Conservation (phyloP, 2,797 vertebrate genomes). For the Threskiornis aethiopicus region DNA sequence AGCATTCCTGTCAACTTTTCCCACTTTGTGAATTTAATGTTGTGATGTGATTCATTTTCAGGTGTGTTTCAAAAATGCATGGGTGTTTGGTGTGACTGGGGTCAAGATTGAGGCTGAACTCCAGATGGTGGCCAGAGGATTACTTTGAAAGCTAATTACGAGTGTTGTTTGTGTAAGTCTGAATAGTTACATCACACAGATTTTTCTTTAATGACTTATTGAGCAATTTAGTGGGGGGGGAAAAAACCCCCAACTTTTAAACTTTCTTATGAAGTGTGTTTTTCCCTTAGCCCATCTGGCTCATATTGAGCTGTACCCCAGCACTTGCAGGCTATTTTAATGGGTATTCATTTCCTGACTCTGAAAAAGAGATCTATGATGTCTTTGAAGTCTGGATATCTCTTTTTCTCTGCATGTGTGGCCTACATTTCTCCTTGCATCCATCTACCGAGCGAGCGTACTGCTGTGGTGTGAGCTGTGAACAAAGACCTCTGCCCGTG, state of each 20-base stretch:
- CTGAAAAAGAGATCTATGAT: neutral
- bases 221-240: neutral
- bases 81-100: neutral
- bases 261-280: neutral
- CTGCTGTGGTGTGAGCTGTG: neutral
- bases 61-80: neutral
- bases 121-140: slow-evolving; percentile 55
- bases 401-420: neutral
- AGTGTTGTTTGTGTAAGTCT: slow-evolving; percentile 13
- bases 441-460: accelerated
- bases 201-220: slow-evolving; percentile 18
- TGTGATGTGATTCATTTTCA: neutral
- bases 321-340: neutral
- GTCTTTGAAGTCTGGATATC: neutral
- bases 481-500: neutral
- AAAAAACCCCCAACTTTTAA: neutral
- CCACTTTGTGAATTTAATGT: neutral
- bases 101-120: slow-evolving; percentile 16
- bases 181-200: slow-evolving; percentile 43
- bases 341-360: neutral
- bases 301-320: neutral
- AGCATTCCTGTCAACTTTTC: neutral
- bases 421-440: neutral
- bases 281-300: neutral
- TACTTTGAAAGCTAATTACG: slow-evolving; percentile 11